Percentiles rank a stretch among this genome's conserved stretches.
Conservation (phyloP, 2,888 invertebrate species). For the Gastrophysa polygoni region DNA sequence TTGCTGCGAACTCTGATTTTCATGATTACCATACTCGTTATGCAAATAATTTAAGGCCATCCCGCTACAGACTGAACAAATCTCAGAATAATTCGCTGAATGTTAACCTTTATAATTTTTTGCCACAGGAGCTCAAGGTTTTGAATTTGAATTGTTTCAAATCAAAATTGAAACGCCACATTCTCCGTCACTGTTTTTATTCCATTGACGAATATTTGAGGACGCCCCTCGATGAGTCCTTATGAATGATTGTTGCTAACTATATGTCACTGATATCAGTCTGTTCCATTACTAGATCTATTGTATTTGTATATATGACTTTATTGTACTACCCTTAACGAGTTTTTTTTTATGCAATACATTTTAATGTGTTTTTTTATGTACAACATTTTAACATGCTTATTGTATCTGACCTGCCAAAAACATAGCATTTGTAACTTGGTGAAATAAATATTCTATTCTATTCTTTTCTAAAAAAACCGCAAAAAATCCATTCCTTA, state of each 20-base stretch:
- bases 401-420: background rate
- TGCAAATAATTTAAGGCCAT: background rate
- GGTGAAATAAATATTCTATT: constrained; percentile 1
- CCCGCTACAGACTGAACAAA: background rate
- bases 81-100: background rate
- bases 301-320: no score
- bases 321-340: no score
- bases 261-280: background rate
- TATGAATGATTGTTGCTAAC: background rate
- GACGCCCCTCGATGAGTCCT: background rate
- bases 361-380: background rate
- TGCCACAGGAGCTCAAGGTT: background rate
- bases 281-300: no score
- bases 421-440: background rate
- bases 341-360: background rate
- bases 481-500: no score
- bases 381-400: background rate
- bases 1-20: background rate
- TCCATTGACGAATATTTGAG: background rate
- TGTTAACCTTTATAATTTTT: background rate
- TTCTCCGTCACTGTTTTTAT: background rate
- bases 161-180: background rate
- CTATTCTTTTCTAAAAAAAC: background rate
- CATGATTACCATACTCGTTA: background rate
- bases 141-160: background rate